Evolutionary conservation across 2,797 vertebrate species (phyloP).

Genomic region (Gorsachius magnificus): DNA sequence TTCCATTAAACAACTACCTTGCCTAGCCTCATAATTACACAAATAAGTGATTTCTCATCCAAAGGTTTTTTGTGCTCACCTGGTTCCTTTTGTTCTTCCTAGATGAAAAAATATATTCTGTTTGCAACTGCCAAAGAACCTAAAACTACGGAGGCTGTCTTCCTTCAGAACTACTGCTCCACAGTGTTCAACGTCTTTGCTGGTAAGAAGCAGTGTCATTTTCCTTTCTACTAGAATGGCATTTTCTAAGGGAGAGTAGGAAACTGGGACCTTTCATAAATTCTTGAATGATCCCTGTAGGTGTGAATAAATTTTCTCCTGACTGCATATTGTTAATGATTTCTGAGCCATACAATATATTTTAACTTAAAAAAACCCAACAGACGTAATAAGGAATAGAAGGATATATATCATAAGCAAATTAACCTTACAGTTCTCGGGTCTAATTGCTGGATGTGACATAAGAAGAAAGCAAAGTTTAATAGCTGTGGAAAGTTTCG

Average conservation of each 20-base stretch:
- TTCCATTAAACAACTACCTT: not conserved
- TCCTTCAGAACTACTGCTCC: not conserved
- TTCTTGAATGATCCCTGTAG: not conserved
- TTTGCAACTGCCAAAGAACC: not conserved
- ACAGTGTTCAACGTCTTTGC: fast-evolving
- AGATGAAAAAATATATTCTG: not conserved
- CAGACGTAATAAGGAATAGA: not conserved
- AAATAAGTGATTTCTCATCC: not conserved
- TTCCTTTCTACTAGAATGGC: not conserved
- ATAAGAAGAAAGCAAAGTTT: not conserved
- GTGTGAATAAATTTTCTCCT: not conserved
- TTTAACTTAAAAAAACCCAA: not conserved
- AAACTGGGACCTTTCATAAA: not conserved
- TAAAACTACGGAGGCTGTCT: not conserved
- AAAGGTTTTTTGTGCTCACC: not conserved
- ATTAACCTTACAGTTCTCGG: not conserved
- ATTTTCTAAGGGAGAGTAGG: not conserved
- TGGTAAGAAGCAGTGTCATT: fast-evolving
- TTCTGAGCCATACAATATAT: not conserved
- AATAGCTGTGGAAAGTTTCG: not conserved
- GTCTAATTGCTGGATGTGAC: not conserved
- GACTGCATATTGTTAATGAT: not conserved
- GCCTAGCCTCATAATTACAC: not conserved
- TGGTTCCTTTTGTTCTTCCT: not conserved
- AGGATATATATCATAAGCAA: not conserved